A percentile compares a stretch with the other conserved stretches of the same genome.
These are phyloP conservation scores for Luscinia megarhynchos DNA, from an alignment of 2,797 vertebrate species.

Conservation along the genomic window DNA sequence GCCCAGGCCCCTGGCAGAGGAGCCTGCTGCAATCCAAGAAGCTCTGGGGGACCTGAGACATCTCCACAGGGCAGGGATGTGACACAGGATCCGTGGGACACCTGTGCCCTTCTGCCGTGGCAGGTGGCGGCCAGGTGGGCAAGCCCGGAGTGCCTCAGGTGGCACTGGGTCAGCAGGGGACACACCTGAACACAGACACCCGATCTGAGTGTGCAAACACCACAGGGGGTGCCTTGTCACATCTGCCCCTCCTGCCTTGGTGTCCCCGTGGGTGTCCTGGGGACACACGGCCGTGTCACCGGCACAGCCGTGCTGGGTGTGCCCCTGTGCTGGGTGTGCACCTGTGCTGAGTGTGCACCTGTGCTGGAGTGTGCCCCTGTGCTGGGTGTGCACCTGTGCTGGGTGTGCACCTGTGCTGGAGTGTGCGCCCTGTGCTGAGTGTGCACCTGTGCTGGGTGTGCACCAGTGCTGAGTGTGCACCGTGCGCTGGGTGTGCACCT, in stretches of 20 bases:
- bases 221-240: fast-evolving
- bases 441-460: too few species aligned
- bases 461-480: too few species aligned
- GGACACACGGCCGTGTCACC: neutral
- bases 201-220: neutral
- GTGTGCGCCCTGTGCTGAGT: too few species aligned
- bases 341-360: too few species aligned
- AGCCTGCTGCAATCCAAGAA: conserved; percentile 30
- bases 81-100: neutral
- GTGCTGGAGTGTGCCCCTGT: too few species aligned
- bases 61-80: neutral
- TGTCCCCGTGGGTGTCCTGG: neutral
- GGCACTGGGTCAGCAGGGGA: neutral
- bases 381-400: neutral
- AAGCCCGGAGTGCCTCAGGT: neutral
- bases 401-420: too few species aligned
- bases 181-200: neutral
- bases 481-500: too few species aligned
- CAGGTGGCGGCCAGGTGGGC: conserved; percentile 36
- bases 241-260: neutral
- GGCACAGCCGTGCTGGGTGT: too few species aligned
- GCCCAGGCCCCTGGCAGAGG: neutral
- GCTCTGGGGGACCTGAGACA: neutral
- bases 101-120: neutral
- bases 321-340: too few species aligned